Evolutionary conservation across 2,113 vertebrate genomes (phyloP), one percentile per base, ranked within the genome.

Genomic region (Oxyruncus cristatus): DNA sequence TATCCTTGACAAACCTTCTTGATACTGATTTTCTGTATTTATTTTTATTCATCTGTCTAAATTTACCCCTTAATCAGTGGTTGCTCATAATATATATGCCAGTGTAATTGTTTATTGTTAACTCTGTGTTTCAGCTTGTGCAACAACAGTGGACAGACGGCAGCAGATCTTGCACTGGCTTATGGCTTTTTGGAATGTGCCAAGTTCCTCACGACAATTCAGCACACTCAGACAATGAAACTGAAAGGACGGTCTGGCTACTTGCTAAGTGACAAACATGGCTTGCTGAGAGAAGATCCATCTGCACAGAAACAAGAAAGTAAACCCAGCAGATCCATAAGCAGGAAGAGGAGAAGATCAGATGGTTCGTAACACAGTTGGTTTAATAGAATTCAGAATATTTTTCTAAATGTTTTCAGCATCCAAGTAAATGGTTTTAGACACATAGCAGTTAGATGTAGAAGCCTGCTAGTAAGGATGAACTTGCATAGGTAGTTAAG

Each of bases 61-160:
- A 76, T 50, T 12, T 26, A 83, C 5, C 56, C 55, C 28, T 70
- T 59, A 44, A n/a, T 59, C 19, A 39, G 14, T 22, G 32, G 33
- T 78, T 42, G 35, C 41, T 93, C 20, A 18, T 89, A 28, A 58
- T 14, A 23, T 4, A 14, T 52, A 41, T 56, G 65, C 22, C 18
- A 75, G 3, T 94, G 65, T 68, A 66, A 72, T 11, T 24, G 7
- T 10, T 62, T 32, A 17, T 22, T 73, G 42, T 85, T 74, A 78
- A 93, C 49, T 75, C 21, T 41, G 12, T 74, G 27, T 96, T 95
- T 81, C 83, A 98, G 98, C 24, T 96, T 98, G 78, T 97, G 98
- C 94, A 98, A 98, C 89, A 98, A 97, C 56, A 97, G 97, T 6
- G 98, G 98, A 39, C 97, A 98, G 84, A 98, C 98, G 59, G 98